Conservation (phyloP, 2,797 vertebrate species). For the Labroides dimidiatus region DNA sequence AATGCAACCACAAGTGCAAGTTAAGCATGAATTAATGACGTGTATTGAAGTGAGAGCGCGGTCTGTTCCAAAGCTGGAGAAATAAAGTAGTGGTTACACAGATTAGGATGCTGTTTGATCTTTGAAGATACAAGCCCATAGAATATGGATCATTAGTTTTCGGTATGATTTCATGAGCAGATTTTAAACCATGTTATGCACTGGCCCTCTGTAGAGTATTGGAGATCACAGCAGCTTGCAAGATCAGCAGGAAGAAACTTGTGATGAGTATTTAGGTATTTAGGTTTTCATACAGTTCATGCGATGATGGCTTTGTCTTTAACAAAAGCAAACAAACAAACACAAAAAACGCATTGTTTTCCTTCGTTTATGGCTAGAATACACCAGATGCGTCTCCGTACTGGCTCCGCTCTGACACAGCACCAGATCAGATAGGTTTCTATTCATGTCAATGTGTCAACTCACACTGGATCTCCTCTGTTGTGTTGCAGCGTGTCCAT, state of each 20-base stretch:
- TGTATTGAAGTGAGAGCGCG: neutral
- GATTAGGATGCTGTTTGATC: constrained; percentile 16
- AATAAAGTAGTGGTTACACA: constrained; percentile 3
- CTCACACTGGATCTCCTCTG: too few relatives aligned
- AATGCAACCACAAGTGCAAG: neutral
- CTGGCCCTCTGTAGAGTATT: neutral
- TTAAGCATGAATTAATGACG: constrained; percentile 3
- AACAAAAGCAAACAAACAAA: too few relatives aligned
- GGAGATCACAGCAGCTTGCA: neutral
- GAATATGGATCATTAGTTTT: constrained; percentile 7
- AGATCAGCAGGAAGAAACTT: neutral
- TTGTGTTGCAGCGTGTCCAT: too few relatives aligned
- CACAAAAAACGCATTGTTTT: too few relatives aligned
- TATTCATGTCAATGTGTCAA: too few relatives aligned
- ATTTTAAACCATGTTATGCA: constrained; percentile 6
- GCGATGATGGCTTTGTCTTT: too few relatives aligned
- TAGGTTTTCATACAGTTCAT: too few relatives aligned
- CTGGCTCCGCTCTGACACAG: too few relatives aligned
- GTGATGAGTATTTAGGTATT: neutral
- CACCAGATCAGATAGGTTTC: too few relatives aligned
- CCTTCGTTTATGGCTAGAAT: too few relatives aligned
- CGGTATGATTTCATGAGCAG: neutral
- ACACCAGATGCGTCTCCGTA: too few relatives aligned
- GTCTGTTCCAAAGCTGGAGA: neutral
- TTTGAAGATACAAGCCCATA: neutral